Evolutionary conservation across 1,140 invertebrate genomes (phyloP).

Genomic region (Bombus vancouverensis): DNA sequence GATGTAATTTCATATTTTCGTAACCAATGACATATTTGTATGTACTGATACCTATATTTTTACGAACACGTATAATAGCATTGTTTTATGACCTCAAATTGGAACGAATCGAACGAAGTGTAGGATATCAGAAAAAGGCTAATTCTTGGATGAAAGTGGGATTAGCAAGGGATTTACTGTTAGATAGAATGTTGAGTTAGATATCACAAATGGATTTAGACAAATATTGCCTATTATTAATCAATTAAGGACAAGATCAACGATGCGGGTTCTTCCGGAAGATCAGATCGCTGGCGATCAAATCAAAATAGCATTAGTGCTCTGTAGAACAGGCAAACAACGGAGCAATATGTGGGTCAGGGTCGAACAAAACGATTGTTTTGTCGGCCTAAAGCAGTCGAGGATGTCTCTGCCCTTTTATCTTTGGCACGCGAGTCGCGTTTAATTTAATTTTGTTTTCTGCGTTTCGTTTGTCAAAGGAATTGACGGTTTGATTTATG

Average conservation of each 20-base stretch:
- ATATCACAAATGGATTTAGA: too few relatives aligned
- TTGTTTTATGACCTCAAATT: not conserved
- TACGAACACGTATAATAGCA: too few relatives aligned
- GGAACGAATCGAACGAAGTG: not conserved
- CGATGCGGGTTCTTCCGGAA: not conserved
- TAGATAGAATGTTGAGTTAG: too few relatives aligned
- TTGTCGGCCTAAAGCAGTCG: constrained; percentile 44
- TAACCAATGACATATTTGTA: too few relatives aligned
- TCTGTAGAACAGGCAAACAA: constrained; percentile 17
- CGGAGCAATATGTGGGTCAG: constrained; percentile 49
- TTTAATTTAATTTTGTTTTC: constrained; percentile 18
- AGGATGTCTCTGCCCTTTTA: constrained; percentile 42
- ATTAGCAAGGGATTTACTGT: too few relatives aligned
- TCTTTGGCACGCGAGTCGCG: not conserved
- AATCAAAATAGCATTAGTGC: constrained; percentile 6
- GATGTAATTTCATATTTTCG: not conserved
- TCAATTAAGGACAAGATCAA: not conserved
- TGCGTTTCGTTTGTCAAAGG: not conserved
- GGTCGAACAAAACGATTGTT: constrained; percentile 47
- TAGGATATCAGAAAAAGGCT: not conserved
- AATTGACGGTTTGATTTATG: constrained; percentile 43
- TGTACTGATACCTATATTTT: too few relatives aligned
- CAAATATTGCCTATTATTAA: too few relatives aligned
- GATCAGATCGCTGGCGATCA: too few relatives aligned
- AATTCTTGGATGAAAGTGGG: not conserved